A percentile compares a stretch with the other conserved stretches of the same genome.
phyloP scores from a whole-genome alignment of 1,140 invertebrate genomes.

The Akabosia matsudoensis region DNA sequence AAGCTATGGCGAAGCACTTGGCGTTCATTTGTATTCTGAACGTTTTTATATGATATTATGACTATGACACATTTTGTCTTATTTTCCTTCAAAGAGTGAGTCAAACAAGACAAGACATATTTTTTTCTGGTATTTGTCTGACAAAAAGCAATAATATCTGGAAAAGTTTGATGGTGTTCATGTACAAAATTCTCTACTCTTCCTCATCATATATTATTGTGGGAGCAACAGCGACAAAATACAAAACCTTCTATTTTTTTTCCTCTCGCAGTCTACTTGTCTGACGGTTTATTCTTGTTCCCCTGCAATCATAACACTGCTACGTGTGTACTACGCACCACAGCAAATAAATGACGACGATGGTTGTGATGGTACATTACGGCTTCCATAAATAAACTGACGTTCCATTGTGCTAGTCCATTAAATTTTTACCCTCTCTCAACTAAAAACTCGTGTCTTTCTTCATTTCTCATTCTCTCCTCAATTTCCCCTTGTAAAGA shows the following conservation, averaged over 20 bases:
- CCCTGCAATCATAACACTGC: too few relatives aligned
- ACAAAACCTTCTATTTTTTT: too few relatives aligned
- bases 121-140: not conserved
- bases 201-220: not conserved
- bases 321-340: not conserved
- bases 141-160: not conserved
- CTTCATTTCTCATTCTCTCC: not conserved
- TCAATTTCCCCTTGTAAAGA: not conserved
- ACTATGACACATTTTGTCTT: too few relatives aligned
- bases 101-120: not conserved
- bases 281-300: too few relatives aligned
- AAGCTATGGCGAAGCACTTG: too few relatives aligned
- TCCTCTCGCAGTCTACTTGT: too few relatives aligned
- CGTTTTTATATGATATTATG: too few relatives aligned
- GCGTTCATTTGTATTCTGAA: too few relatives aligned
- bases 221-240: too few relatives aligned
- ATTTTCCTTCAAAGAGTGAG: too few relatives aligned
- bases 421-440: constrained; percentile 20
- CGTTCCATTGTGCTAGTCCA: constrained; percentile 20
- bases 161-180: not conserved
- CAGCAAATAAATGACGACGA: not conserved
- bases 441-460: not conserved
- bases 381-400: constrained; percentile 19
- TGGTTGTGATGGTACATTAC: constrained; percentile 8
- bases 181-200: not conserved